Percentiles rank a stretch among this genome's conserved stretches.
Conservation (phyloP, 2,888 invertebrate species). For the Euclidia mi region DNA sequence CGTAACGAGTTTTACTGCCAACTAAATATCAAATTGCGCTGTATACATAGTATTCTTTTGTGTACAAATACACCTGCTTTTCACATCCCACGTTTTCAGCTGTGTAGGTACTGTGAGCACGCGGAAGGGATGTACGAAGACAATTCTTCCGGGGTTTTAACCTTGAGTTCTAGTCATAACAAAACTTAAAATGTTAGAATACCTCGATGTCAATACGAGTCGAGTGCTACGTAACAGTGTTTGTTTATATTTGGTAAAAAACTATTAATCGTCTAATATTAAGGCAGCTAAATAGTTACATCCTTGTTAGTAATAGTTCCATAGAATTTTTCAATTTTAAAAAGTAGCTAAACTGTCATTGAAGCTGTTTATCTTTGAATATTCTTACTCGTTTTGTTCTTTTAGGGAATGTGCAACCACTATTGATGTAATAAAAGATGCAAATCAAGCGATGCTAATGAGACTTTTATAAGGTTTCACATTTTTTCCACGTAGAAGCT, state of each 20-base stretch:
- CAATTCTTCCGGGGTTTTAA: slow-evolving; percentile 68
- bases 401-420: slow-evolving; percentile 30
- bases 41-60: slow-evolving; percentile 10
- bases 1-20: not conserved
- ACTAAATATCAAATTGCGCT: slow-evolving; percentile 14
- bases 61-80: slow-evolving; percentile 21
- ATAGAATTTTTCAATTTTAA: slow-evolving; percentile 2
- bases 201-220: slow-evolving; percentile 49
- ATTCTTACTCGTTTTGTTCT: slow-evolving; percentile 25
- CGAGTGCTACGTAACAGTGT: slow-evolving; percentile 32
- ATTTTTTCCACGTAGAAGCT: slow-evolving; percentile 36
- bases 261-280: slow-evolving; percentile 12
- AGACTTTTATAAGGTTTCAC: slow-evolving; percentile 31
- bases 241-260: slow-evolving; percentile 29
- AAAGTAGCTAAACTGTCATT: slow-evolving; percentile 18
- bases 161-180: slow-evolving; percentile 62
- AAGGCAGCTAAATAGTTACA: slow-evolving; percentile 4
- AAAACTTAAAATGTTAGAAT: slow-evolving; percentile 46
- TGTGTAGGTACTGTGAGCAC: slow-evolving; percentile 34
- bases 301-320: slow-evolving; percentile 1
- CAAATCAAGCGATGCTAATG: slow-evolving; percentile 36
- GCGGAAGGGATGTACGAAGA: slow-evolving; percentile 54
- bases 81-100: slow-evolving; percentile 44
- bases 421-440: slow-evolving; percentile 36
- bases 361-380: slow-evolving; percentile 7